phyloP scores from a whole-genome alignment of 35 echinoderm and acorn worm species.

The Diadema setosum region DNA sequence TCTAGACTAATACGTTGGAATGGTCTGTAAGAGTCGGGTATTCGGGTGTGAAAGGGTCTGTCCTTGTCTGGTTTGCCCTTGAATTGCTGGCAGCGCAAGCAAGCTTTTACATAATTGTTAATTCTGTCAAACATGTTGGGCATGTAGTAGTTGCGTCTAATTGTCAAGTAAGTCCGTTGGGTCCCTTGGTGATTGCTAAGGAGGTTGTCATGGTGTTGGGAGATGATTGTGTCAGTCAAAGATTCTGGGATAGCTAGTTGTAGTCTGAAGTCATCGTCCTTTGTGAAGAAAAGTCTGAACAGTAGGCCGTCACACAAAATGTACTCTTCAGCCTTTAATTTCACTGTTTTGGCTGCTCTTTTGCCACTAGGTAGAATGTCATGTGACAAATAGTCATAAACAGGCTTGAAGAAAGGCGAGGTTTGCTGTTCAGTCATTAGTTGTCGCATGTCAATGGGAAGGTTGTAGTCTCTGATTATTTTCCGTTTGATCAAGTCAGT shows the following conservation, averaged over 20 bases:
- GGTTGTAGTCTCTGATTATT: conserved; percentile 51
- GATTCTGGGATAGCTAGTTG: conserved; percentile 25
- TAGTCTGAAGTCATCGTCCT: neutral
- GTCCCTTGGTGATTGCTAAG: conserved; percentile 19
- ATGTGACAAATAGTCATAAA: conserved; percentile 15
- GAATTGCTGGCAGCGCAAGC: conserved; percentile 30
- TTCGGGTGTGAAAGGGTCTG: conserved; percentile 5
- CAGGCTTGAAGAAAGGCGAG: neutral
- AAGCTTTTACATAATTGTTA: neutral
- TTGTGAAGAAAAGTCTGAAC: conserved; percentile 4
- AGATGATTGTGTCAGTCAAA: neutral
- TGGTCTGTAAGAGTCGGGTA: conserved; percentile 24
- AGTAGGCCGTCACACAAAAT: conserved; percentile 41
- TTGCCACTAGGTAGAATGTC: neutral
- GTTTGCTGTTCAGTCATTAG: conserved; percentile 10
- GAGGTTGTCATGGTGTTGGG: conserved; percentile 3
- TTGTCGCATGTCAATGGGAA: conserved; percentile 20
- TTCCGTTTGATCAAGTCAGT: conserved; percentile 25
- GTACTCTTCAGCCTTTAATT: neutral
- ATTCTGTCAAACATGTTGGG: conserved; percentile 22
- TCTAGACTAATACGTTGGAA: conserved; percentile 21
- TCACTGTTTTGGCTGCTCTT: neutral
- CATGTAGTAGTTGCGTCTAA: neutral
- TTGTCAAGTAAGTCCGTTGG: conserved; percentile 11
- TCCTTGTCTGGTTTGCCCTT: conserved; percentile 29